Conservation (phyloP, 1,140 invertebrate genomes). For the Phymorhynchus buccinoides region DNA sequence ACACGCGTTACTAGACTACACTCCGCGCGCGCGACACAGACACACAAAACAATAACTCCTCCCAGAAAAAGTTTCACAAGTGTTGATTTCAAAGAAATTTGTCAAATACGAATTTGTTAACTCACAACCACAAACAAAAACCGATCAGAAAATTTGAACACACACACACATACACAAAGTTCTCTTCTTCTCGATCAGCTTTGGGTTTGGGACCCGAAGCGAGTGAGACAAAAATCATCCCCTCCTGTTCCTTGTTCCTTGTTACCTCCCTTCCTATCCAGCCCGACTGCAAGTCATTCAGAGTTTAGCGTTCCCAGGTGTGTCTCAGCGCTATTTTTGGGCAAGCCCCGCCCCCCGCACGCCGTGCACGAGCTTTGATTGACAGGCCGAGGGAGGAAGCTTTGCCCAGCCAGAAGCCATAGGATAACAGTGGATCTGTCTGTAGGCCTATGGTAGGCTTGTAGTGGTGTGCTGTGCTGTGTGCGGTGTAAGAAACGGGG, state of each 20-base stretch:
- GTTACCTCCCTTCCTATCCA: background rate
- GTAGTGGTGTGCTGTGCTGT: background rate
- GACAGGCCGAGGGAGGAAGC: background rate
- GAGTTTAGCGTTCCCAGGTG: conserved; percentile 31
- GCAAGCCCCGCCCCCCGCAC: conserved; percentile 19
- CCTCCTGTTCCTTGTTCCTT: background rate
- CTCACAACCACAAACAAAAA: background rate
- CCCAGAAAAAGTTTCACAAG: background rate
- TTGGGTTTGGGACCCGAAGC: background rate
- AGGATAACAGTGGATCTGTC: no score
- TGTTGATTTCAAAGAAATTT: background rate
- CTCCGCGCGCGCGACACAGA: background rate
- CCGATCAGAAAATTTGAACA: background rate
- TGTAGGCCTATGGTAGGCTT: no score
- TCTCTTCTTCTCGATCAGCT: background rate
- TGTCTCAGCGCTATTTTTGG: conserved; percentile 29
- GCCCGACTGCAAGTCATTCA: no score
- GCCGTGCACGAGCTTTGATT: conserved; percentile 11
- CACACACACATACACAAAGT: background rate
- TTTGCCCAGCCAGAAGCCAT: no score
- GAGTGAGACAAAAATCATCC: conserved; percentile 5
- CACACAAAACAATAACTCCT: background rate
- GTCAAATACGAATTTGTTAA: no score
- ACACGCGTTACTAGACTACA: no score
- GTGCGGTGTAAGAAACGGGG: background rate